phyloP scores from a whole-genome alignment of 2,113 vertebrate species.

The Cephalopterus ornatus region DNA sequence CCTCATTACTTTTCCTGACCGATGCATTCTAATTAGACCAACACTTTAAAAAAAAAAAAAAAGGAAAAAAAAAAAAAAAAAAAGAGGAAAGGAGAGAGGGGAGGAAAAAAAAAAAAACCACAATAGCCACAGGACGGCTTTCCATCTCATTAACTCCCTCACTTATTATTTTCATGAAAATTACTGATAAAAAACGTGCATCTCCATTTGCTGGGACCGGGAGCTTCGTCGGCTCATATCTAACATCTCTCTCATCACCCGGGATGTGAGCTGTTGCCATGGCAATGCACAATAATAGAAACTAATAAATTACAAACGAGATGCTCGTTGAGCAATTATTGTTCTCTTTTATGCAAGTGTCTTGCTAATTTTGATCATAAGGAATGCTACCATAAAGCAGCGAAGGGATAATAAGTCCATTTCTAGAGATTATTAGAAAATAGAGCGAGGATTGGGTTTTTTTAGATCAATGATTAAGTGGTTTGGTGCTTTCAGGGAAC shows the following conservation, averaged over 20 bases:
- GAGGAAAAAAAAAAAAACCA: slow-evolving; percentile 56
- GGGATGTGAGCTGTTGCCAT: slow-evolving; percentile 76
- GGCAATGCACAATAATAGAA: slow-evolving; percentile 84
- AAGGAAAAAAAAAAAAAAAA: neutral
- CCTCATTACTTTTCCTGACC: slow-evolving; percentile 85
- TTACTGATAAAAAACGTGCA: slow-evolving; percentile 87
- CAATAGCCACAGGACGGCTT: slow-evolving; percentile 85
- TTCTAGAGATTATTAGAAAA: slow-evolving; percentile 78
- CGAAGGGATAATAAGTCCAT: slow-evolving; percentile 77
- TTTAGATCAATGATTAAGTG: slow-evolving; percentile 73
- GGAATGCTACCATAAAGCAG: slow-evolving; percentile 81
- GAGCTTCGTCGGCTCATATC: slow-evolving; percentile 80
- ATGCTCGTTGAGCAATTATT: slow-evolving; percentile 87
- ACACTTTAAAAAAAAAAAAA: slow-evolving; percentile 66
- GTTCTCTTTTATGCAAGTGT: slow-evolving; percentile 85
- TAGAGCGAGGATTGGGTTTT: slow-evolving; percentile 29
- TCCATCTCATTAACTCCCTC: slow-evolving; percentile 88
- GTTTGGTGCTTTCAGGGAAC: slow-evolving; percentile 66
- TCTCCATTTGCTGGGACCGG: slow-evolving; percentile 80
- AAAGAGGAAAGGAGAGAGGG: neutral
- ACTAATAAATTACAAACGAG: slow-evolving; percentile 88
- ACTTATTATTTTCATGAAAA: slow-evolving; percentile 88
- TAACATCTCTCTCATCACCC: slow-evolving; percentile 81
- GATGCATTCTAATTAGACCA: slow-evolving; percentile 85
- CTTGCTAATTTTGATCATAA: slow-evolving; percentile 87